A percentile compares a stretch with the other conserved stretches of the same genome.
These are phyloP conservation scores for Molossus molossus DNA, from an alignment of 2,797 vertebrate species.

Conservation along the genomic window DNA sequence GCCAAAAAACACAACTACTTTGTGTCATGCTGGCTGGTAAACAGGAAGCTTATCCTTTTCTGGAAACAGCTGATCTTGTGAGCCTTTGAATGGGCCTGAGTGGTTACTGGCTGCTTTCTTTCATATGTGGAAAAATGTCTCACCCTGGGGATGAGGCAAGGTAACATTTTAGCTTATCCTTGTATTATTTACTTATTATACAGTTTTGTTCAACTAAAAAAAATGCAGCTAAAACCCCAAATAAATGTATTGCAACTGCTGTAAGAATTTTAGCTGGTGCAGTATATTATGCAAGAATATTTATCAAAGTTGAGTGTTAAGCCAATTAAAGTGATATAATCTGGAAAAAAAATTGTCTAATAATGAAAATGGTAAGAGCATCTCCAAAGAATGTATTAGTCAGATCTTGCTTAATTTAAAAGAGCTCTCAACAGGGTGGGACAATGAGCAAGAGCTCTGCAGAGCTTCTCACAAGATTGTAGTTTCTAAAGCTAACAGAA, in stretches of 20 bases:
- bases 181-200: neutral
- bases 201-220: constrained; percentile 21
- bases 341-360: constrained; percentile 74
- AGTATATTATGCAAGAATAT: neutral
- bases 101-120: constrained; percentile 66
- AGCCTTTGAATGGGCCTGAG: neutral
- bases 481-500: neutral
- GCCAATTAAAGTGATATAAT: constrained; percentile 71
- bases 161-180: constrained; percentile 13
- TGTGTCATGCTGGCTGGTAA: constrained; percentile 77
- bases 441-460: neutral
- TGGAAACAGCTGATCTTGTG: constrained; percentile 65
- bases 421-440: constrained; percentile 76
- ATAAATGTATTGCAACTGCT: neutral
- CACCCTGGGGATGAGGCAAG: constrained; percentile 64
- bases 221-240: neutral
- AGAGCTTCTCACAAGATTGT: neutral
- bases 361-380: constrained; percentile 75
- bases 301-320: constrained; percentile 65
- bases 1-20: constrained; percentile 80
- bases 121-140: constrained; percentile 43
- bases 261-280: neutral
- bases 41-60: constrained; percentile 82
- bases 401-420: constrained; percentile 80
- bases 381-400: constrained; percentile 79